phyloP scores from a whole-genome alignment of 2,797 vertebrate genomes.

The Taeniopygia guttata region DNA sequence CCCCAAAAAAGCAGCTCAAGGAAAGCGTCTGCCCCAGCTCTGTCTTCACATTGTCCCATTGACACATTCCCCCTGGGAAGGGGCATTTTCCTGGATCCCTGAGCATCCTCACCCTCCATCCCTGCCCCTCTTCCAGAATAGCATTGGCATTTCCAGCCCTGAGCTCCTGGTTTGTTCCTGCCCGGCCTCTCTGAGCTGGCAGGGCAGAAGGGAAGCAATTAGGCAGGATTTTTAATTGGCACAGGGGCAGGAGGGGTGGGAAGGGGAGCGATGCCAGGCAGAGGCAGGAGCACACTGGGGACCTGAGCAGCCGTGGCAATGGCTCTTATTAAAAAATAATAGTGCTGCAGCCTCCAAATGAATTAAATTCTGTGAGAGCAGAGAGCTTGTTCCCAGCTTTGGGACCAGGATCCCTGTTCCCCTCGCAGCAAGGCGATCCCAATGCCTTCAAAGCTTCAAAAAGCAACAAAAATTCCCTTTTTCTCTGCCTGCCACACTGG shows the following conservation, averaged over 20 bases:
- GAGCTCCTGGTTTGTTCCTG: neutral
- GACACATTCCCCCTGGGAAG: accelerated
- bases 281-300: neutral
- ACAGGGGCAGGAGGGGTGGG: neutral
- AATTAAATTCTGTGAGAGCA: neutral
- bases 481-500: neutral
- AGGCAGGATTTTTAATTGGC: neutral
- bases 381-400: neutral
- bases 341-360: neutral
- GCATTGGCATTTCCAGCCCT: neutral
- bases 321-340: neutral
- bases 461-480: neutral
- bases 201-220: neutral
- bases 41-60: accelerated
- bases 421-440: neutral
- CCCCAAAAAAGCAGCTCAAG: neutral
- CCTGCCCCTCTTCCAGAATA: neutral
- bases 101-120: neutral
- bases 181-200: neutral
- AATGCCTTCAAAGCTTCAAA: neutral
- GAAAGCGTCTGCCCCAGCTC: neutral
- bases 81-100: neutral
- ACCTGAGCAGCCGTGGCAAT: neutral
- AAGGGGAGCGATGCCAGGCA: accelerated
- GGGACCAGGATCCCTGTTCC: neutral